These are phyloP conservation scores for Elgaria multicarinata DNA, from an alignment of 2,113 vertebrate genomes.

Conservation along the genomic window DNA sequence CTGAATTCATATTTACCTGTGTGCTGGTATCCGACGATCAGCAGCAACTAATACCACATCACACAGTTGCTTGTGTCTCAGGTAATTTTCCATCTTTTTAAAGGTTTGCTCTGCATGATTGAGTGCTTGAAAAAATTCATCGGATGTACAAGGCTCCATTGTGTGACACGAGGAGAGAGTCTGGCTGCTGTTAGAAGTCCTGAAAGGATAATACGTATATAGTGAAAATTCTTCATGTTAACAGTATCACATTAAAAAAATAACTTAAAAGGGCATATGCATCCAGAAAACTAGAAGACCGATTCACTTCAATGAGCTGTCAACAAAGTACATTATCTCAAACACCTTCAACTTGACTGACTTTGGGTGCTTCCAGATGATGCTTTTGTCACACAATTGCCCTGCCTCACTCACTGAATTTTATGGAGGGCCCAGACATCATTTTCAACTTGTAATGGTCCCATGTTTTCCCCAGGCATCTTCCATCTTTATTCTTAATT, in stretches of 20 bases:
- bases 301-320: not conserved
- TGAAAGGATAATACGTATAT: conserved; percentile 63
- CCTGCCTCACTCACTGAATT: too few relatives aligned
- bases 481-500: too few relatives aligned
- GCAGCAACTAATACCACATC: conserved; percentile 95
- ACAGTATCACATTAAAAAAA: not conserved
- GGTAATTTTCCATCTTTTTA: conserved; percentile 97
- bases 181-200: conserved; percentile 91
- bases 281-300: conserved; percentile 12
- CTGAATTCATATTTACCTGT: conserved; percentile 82
- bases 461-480: too few relatives aligned
- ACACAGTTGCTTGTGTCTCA: conserved; percentile 92
- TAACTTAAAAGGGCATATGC: not conserved
- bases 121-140: conserved; percentile 94
- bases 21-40: conserved; percentile 95
- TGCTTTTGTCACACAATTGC: too few relatives aligned
- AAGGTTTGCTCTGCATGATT: conserved; percentile 95
- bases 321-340: not conserved
- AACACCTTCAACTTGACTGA: not conserved
- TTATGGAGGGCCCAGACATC: too few relatives aligned
- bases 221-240: not conserved
- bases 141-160: conserved; percentile 93
- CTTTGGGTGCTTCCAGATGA: not conserved
- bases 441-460: too few relatives aligned
- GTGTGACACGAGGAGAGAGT: conserved; percentile 89